A percentile compares a stretch with the other conserved stretches of the same genome.
Conservation (phyloP, 2,113 vertebrate genomes). For the Nothocercus nigrocapillus region DNA sequence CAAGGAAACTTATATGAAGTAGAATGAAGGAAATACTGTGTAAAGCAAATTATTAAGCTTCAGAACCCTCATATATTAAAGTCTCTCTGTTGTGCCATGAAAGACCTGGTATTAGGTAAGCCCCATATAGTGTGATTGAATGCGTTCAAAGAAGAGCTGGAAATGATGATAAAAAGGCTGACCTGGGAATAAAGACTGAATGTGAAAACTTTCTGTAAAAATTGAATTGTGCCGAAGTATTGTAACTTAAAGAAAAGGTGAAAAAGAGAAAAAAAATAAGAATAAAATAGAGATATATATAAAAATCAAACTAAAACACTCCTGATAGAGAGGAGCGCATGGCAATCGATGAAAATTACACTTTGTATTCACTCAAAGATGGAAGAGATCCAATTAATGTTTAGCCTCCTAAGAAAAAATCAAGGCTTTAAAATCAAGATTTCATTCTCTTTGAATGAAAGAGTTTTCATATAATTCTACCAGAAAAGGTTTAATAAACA, state of each 20-base stretch:
- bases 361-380: not conserved
- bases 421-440: not conserved
- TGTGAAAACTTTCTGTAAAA: slow-evolving; percentile 14
- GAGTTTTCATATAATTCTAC: not conserved
- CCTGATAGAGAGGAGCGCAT: not conserved
- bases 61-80: not conserved
- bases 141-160: not conserved
- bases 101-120: not conserved
- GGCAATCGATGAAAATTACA: not conserved
- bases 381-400: not conserved
- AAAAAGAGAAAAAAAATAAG: not conserved
- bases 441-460: not conserved
- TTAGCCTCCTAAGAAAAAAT: not conserved
- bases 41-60: not conserved
- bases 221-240: not conserved
- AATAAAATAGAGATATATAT: not conserved
- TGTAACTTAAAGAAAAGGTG: not conserved
- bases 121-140: not conserved
- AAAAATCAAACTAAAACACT: not conserved
- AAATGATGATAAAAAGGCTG: slow-evolving; percentile 8
- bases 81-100: not conserved
- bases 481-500: not conserved
- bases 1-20: not conserved
- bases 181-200: not conserved
- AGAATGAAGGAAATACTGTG: slow-evolving; percentile 12